These are phyloP conservation scores for Caenorhabditis angaria DNA, from an alignment of 2,888 invertebrate species.

Conservation along the genomic window DNA sequence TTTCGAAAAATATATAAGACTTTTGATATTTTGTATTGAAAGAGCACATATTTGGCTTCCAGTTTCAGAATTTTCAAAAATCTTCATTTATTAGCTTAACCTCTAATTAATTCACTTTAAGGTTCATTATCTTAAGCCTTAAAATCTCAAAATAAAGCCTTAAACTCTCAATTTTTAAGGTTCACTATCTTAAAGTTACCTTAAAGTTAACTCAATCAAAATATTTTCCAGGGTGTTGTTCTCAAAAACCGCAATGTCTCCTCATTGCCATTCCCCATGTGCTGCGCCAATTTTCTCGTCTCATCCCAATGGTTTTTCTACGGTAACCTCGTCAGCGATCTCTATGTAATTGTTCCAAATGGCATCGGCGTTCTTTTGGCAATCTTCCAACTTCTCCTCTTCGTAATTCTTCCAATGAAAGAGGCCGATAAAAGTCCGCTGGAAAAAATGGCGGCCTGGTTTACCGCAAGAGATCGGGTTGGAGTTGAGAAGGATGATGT, in stretches of 20 bases:
- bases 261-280: conserved; percentile 87
- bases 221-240: conserved; percentile 79
- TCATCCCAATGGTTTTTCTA: conserved; percentile 84
- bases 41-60: too few species aligned
- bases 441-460: conserved; percentile 38
- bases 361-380: conserved; percentile 82
- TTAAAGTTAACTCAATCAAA: background rate
- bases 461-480: conserved; percentile 24
- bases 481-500: conserved; percentile 1
- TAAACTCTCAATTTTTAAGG: too few species aligned
- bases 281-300: conserved; percentile 85
- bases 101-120: too few species aligned
- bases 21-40: too few species aligned
- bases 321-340: conserved; percentile 82
- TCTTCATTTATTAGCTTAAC: too few species aligned
- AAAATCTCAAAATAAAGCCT: too few species aligned
- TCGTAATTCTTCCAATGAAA: conserved; percentile 79
- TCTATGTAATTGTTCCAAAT: conserved; percentile 85
- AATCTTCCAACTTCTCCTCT: conserved; percentile 81
- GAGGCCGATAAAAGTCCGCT: conserved; percentile 29
- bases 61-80: too few species aligned
- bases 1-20: too few species aligned
- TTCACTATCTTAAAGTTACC: too few species aligned
- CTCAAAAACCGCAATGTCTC: conserved; percentile 84
- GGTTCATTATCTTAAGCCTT: too few species aligned